Conservation (phyloP, 2,113 vertebrate species). For the Chauna torquata region DNA sequence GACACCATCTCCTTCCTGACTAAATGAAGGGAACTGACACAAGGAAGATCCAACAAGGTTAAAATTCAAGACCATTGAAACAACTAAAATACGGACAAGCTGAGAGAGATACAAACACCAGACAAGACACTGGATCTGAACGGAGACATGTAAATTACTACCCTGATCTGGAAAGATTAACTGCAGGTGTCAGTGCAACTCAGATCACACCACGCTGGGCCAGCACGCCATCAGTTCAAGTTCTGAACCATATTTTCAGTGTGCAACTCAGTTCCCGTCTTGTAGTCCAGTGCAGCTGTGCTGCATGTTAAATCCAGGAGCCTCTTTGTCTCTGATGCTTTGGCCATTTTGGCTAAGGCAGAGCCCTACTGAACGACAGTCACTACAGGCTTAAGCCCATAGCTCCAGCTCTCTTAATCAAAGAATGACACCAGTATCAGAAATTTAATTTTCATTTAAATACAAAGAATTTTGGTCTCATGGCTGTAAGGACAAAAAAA, state of each 20-base stretch:
- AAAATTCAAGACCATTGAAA: constrained; percentile 60
- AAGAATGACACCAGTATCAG: background rate
- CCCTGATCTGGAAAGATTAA: constrained; percentile 62
- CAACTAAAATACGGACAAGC: constrained; percentile 50
- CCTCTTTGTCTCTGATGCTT: background rate
- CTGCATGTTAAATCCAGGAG: constrained; percentile 22
- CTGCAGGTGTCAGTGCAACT: constrained; percentile 61
- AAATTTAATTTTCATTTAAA: constrained; percentile 7
- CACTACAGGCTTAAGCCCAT: background rate
- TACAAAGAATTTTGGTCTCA: background rate
- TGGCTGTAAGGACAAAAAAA: background rate
- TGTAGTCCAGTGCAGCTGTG: background rate
- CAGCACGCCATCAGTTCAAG: constrained; percentile 56
- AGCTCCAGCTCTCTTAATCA: background rate
- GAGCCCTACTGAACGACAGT: background rate
- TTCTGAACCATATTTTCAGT: constrained; percentile 40
- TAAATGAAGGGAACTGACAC: constrained; percentile 48
- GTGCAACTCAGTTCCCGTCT: constrained; percentile 26
- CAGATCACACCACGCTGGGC: constrained; percentile 57
- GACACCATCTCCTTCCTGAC: background rate
- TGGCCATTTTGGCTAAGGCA: background rate
- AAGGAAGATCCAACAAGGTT: constrained; percentile 50
- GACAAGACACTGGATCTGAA: constrained; percentile 63
- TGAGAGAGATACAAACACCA: constrained; percentile 51
- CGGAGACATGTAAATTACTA: constrained; percentile 64